These are phyloP conservation scores for Anoplophora glabripennis DNA, from an alignment of 1,140 invertebrate species.

Conservation along the genomic window DNA sequence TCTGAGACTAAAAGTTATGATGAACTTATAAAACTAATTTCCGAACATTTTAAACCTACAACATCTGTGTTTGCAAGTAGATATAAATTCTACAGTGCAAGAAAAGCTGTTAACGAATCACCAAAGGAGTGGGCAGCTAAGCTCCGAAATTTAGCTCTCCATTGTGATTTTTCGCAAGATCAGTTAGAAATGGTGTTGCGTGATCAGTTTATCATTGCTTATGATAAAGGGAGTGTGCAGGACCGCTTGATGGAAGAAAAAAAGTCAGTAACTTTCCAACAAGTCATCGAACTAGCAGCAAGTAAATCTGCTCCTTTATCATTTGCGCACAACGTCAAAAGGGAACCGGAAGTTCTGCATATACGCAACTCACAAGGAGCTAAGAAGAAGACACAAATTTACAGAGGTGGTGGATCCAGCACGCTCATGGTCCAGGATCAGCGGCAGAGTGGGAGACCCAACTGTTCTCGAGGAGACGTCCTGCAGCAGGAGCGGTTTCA, in stretches of 20 bases:
- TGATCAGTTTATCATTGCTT: constrained; percentile 10
- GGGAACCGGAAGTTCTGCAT: neutral
- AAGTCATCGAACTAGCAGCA: constrained; percentile 12
- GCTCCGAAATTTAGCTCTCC: neutral
- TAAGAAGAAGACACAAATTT: too few relatives aligned
- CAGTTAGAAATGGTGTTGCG: constrained; percentile 1
- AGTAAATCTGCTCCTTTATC: constrained; percentile 2
- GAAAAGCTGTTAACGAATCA: neutral
- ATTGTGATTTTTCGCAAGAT: too few relatives aligned
- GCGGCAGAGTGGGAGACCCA: neutral
- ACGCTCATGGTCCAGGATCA: neutral
- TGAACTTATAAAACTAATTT: neutral
- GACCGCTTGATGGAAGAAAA: constrained; percentile 20
- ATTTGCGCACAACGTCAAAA: constrained; percentile 4
- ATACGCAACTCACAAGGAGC: too few relatives aligned
- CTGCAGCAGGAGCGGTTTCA: too few relatives aligned
- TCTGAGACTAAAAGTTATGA: constrained; percentile 6
- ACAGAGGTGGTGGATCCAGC: neutral
- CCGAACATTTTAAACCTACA: constrained; percentile 7
- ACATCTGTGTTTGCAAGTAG: neutral
- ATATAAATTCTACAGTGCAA: constrained; percentile 5
- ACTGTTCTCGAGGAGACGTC: neutral
- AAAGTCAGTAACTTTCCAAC: constrained; percentile 5
- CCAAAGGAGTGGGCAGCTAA: constrained; percentile 1
- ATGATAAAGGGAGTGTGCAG: constrained; percentile 12